Percentiles rank a stretch among this genome's conserved stretches.
These are phyloP conservation scores for Rhyacophila evoluta DNA, from an alignment of 2,888 invertebrate species.

Conservation along the genomic window DNA sequence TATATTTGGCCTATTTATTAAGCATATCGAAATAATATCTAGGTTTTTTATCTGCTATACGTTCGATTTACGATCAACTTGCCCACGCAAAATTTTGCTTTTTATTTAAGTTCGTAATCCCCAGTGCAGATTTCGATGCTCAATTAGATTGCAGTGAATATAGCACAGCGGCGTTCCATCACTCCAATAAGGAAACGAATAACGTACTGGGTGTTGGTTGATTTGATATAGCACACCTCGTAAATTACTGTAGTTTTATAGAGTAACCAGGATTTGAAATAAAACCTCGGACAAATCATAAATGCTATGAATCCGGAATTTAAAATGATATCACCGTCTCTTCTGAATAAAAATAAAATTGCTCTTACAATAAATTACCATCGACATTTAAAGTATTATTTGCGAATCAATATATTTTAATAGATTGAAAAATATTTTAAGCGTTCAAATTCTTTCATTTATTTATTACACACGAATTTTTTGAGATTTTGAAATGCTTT, in stretches of 20 bases:
- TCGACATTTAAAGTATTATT: too few species aligned
- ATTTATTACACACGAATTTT: too few species aligned
- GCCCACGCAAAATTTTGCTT: neutral
- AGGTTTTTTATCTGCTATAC: too few species aligned
- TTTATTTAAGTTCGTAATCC: neutral
- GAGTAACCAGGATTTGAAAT: slow-evolving; percentile 22
- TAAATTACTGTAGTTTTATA: neutral
- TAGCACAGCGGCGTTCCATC: slow-evolving; percentile 7
- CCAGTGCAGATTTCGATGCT: neutral
- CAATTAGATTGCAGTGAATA: neutral
- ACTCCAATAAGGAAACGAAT: slow-evolving; percentile 24
- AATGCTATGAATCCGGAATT: neutral
- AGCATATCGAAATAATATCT: too few species aligned
- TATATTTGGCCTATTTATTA: too few species aligned
- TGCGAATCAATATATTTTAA: too few species aligned
- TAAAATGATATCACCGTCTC: neutral
- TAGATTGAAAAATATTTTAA: too few species aligned
- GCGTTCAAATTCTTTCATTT: too few species aligned
- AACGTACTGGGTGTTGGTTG: neutral
- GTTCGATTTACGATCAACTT: neutral
- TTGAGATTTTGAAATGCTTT: too few species aligned
- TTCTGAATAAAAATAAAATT: too few species aligned
- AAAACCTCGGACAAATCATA: neutral
- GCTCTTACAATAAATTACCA: too few species aligned
- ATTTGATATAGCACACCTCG: slow-evolving; percentile 4